These are phyloP conservation scores for Microctonus brassicae DNA, from an alignment of 2,888 invertebrate genomes.

Conservation along the genomic window DNA sequence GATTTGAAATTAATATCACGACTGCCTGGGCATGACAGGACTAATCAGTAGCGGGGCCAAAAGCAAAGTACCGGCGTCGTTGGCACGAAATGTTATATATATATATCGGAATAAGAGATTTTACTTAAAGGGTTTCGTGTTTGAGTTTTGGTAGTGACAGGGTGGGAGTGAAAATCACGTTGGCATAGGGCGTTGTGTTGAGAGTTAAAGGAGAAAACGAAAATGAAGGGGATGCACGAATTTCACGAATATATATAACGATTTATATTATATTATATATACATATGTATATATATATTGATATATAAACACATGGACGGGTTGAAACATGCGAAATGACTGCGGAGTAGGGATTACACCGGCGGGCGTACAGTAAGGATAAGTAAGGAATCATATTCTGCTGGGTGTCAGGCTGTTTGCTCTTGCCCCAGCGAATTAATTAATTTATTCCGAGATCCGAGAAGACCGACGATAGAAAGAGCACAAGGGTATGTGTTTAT, in stretches of 20 bases:
- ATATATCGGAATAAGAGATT: constrained; percentile 69
- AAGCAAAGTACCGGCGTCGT: constrained; percentile 42
- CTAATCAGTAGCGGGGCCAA: constrained; percentile 62
- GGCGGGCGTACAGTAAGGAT: constrained; percentile 51
- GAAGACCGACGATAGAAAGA: constrained; percentile 34
- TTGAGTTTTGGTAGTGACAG: constrained; percentile 70
- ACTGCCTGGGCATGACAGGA: constrained; percentile 69
- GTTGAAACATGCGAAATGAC: constrained; percentile 18
- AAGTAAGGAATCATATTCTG: constrained; percentile 66
- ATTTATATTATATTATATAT: too few species aligned
- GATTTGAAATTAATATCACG: constrained; percentile 69
- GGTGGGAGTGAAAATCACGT: constrained; percentile 49
- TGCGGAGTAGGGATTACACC: constrained; percentile 43
- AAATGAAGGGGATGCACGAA: constrained; percentile 29
- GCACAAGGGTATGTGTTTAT: too few species aligned
- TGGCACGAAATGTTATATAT: constrained; percentile 59
- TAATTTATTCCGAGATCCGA: constrained; percentile 64
- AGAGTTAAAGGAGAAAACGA: constrained; percentile 32
- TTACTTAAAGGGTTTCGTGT: constrained; percentile 70
- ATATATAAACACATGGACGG: too few species aligned
- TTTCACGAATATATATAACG: constrained; percentile 23
- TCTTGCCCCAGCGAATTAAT: constrained; percentile 63
- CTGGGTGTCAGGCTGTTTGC: constrained; percentile 65
- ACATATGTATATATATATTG: constrained; percentile 1
- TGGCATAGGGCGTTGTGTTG: constrained; percentile 22